Percentiles rank a stretch among this genome's conserved stretches.
These are phyloP conservation scores for Hydrochoerus hydrochaeris DNA, from an alignment of 2,113 vertebrate species.

Conservation along the genomic window DNA sequence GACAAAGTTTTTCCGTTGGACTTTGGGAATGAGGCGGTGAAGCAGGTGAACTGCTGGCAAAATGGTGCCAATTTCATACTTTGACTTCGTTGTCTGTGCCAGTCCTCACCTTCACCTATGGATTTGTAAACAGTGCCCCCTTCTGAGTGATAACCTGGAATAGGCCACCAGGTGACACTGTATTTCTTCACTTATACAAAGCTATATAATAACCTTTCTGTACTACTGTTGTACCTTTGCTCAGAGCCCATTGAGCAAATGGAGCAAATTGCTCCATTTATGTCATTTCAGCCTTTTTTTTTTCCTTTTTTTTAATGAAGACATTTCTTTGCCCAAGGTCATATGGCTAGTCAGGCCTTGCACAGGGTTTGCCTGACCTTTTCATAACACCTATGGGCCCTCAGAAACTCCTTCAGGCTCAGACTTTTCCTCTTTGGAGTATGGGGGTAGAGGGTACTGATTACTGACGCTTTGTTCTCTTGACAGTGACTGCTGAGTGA, in stretches of 20 bases:
- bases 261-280: not conserved
- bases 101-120: conserved; percentile 49
- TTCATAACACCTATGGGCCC: not conserved
- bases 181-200: not conserved
- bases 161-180: conserved; percentile 61
- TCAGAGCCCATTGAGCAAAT: not conserved
- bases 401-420: not conserved
- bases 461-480: conserved; percentile 23
- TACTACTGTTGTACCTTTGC: not conserved
- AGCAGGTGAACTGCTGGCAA: conserved; percentile 63
- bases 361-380: conserved; percentile 33
- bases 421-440: not conserved
- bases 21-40: conserved; percentile 68
- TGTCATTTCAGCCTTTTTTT: not conserved
- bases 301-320: not conserved
- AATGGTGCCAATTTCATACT: conserved; percentile 55
- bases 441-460: not conserved
- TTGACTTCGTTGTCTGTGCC: not conserved
- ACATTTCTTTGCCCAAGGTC: conserved; percentile 61
- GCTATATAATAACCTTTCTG: not conserved
- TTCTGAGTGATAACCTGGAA: conserved; percentile 67
- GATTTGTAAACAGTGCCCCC: conserved; percentile 69
- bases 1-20: conserved; percentile 85
- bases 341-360: not conserved
- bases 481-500: not conserved